Conservation (phyloP, 2,888 invertebrate species). For the Scaptomyza tumidula region DNA sequence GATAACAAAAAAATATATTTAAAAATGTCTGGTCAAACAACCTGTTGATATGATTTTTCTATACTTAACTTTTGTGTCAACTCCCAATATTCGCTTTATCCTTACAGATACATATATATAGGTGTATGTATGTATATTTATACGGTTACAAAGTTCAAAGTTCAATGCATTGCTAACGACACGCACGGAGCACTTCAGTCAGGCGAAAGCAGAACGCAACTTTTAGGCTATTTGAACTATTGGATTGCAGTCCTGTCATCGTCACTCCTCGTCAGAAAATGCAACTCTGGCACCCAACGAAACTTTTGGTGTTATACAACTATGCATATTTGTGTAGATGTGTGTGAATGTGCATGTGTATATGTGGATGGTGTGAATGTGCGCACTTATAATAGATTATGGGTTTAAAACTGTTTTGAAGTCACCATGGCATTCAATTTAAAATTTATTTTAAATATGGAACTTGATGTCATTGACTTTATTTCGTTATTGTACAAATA, state of each 20-base stretch:
- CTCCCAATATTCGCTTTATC: no score
- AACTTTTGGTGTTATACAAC: not conserved
- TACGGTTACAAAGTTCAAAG: slow-evolving; percentile 12
- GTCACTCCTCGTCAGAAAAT: not conserved
- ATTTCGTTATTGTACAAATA: not conserved
- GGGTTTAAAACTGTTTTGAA: slow-evolving; percentile 1
- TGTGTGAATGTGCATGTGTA: not conserved
- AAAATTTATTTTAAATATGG: not conserved
- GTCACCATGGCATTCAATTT: not conserved
- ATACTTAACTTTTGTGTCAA: no score
- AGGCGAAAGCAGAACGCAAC: slow-evolving; percentile 8
- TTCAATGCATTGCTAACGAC: slow-evolving; percentile 8
- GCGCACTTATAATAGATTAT: not conserved
- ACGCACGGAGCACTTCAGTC: slow-evolving; percentile 6
- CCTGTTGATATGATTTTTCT: not conserved
- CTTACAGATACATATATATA: no score
- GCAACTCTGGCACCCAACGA: slow-evolving; percentile 1
- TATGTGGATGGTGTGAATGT: not conserved
- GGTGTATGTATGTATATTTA: not conserved
- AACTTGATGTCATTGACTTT: not conserved
- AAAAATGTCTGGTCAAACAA: not conserved
- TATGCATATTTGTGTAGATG: not conserved
- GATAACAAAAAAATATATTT: no score
- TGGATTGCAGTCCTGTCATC: slow-evolving; percentile 13
- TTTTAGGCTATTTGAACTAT: not conserved